Base-by-base conservation (phyloP, 2,797 vertebrate genomes). In the Leptoclinus maculatus region DNA sequence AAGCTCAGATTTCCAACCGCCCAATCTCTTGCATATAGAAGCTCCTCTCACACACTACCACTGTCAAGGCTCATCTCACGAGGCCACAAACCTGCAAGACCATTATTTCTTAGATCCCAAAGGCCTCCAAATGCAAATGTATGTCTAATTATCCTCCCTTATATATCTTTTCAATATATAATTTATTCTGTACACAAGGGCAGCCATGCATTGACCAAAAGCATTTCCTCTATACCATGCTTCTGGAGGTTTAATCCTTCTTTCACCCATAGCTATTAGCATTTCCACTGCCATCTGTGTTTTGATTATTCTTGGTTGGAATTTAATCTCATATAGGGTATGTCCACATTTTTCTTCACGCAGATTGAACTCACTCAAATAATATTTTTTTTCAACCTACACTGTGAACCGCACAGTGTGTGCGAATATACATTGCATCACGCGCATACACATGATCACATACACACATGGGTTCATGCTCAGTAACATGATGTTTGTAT, bases 161-260 rank as follows among this genome's bases (percentile, higher is more conserved):
- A 83, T 76, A 75, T 77, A 78, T 76, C 17, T 58, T 76, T 79
- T 86, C 39, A 66, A 66, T 59, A 11, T 80, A 53, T 83, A 81
- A 93, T 92, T 69, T 84, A 88, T 87, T 88, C 67, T 71, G 56
- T 69, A 81, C 83, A 85, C 74, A 78, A 64, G 66, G 62, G 65
- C 62, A 76, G 49, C 66, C 83, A 83, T 81, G 83, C 65, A 1
- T 80, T 74, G 47, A 74, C 36, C 16, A 77, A 74, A 80, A 74
- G 32, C 19, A 10, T 56, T 13, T 47, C 66, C 21, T 71, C 51
- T 65, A 54, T 53, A 14, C 53, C 13, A 56, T n/a, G 53, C 63
- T n/a, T 38, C 32, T 64, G 72, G 29, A 56, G 43, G 65, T 49
- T 78, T 53, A 45, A 19, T 49, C 25, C 60, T 14, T 58, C 21